Base-by-base conservation (phyloP, 2,888 invertebrate species). In the Dolichopus griseipennis region DNA sequence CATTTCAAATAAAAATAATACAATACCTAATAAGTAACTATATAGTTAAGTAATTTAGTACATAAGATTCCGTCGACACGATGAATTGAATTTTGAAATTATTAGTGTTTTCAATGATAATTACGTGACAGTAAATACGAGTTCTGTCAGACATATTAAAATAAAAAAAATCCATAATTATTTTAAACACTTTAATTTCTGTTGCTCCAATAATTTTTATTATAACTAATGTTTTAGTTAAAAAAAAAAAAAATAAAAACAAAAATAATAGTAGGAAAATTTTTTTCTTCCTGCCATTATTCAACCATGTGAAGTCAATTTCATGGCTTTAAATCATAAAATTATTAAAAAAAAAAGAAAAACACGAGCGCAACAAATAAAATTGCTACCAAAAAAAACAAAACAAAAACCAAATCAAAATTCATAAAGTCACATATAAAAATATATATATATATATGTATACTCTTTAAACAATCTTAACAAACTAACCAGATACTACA, bases 301-400 rank as follows among this genome's bases (percentile, higher is more conserved):
- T 52, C 52, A 52, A n/a, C 52, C 52, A 52, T 52, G 52, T 52
- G 52, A 52, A 52, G 52, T 52, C 52, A 52, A 52, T 52, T 52
- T 52, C 52, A 52, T 52, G 52, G 52, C 52, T 52, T 52, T 52
- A 52, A 52, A 52, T 52, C 52, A 52, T 52, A 52, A 52, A 52
- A 52, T 41, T 41, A 52, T 9, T 15, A 43, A 9, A 43, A 52
- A 52, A 52, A 52, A 18, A 18, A 18, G 6, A 18, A 52, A 52
- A 52, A 52, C 6, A 52, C 2, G 52, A 52, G 12, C 37, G 37
- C 37, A 12, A 37, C 37, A 52, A 52, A 12, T 52, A 52, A 52
- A 52, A 12, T n/a, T 52, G 52, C 52, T 52, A 52, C 52, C 52
- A 52, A 52, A 52, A 52, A 52, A 52, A 52, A 27, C 27, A 37